phyloP scores from a whole-genome alignment of 2,113 vertebrate species.

The Turnix velox region DNA sequence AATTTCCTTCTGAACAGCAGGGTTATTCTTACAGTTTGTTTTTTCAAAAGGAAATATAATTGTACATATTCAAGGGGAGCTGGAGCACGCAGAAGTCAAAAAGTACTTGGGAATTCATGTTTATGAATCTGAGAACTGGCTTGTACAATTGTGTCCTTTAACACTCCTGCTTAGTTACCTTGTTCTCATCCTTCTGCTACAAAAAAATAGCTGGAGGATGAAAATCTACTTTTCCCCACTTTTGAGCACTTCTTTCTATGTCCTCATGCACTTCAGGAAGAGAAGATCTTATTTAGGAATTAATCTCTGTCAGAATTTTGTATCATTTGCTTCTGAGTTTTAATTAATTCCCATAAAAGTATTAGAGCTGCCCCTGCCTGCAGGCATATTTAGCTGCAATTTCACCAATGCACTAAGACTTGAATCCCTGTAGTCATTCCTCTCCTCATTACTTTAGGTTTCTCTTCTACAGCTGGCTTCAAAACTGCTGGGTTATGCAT shows the following conservation, averaged over 20 bases:
- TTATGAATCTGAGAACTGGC: not conserved
- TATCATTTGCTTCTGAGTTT: not conserved
- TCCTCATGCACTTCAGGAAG: not conserved
- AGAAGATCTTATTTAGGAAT: not conserved
- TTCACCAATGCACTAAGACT: not conserved
- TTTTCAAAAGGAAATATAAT: not conserved
- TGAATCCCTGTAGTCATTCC: constrained; percentile 2
- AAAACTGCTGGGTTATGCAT: constrained; percentile 2
- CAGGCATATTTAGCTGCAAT: not conserved
- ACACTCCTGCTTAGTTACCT: not conserved
- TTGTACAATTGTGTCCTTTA: not conserved
- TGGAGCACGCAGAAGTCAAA: not conserved
- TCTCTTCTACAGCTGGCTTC: not conserved
- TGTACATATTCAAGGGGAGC: not conserved
- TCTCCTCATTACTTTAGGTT: not conserved
- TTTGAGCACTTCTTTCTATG: not conserved
- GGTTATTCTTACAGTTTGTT: not conserved
- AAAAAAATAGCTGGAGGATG: not conserved
- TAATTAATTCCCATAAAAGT: not conserved
- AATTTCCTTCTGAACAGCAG: not conserved
- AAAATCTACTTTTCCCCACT: not conserved
- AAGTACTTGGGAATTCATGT: not conserved
- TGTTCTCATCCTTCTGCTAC: not conserved
- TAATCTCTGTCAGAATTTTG: not conserved
- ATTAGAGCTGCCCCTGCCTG: not conserved